Conservation (phyloP, 1,140 invertebrate species). For the Solen grandis region DNA sequence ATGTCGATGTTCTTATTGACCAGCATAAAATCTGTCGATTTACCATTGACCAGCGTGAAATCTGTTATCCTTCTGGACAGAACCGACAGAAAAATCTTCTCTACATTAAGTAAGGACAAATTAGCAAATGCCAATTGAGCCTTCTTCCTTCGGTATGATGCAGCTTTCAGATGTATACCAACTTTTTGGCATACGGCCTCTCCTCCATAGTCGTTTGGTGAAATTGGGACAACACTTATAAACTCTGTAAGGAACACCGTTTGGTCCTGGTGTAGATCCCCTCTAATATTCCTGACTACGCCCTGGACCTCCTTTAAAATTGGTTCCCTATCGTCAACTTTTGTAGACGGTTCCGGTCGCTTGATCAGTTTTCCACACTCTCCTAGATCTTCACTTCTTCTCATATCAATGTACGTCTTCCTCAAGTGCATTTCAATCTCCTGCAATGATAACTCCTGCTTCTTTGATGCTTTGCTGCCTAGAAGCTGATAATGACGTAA, state of each 20-base stretch:
- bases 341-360: not conserved
- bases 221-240: slow-evolving; percentile 2
- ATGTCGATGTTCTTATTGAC: slow-evolving; percentile 35
- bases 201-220: not conserved
- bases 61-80: slow-evolving; percentile 7
- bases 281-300: slow-evolving; percentile 16
- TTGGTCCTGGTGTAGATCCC: too few species aligned
- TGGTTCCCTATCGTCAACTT: not conserved
- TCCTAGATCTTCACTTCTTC: not conserved
- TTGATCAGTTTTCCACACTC: not conserved
- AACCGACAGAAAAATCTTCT: not conserved
- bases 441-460: not conserved
- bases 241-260: too few species aligned
- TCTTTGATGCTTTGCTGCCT: not conserved
- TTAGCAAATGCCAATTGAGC: not conserved
- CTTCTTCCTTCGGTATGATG: slow-evolving; percentile 17
- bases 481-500: too few species aligned
- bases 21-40: slow-evolving; percentile 1
- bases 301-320: slow-evolving; percentile 15
- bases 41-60: too few species aligned
- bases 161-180: not conserved
- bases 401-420: not conserved
- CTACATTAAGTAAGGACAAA: slow-evolving; percentile 5
- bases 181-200: not conserved
- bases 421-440: not conserved